Evolutionary conservation across 2,888 invertebrate species (phyloP), one percentile per base, ranked within the genome.

Genomic region (Brenthis daphne): DNA sequence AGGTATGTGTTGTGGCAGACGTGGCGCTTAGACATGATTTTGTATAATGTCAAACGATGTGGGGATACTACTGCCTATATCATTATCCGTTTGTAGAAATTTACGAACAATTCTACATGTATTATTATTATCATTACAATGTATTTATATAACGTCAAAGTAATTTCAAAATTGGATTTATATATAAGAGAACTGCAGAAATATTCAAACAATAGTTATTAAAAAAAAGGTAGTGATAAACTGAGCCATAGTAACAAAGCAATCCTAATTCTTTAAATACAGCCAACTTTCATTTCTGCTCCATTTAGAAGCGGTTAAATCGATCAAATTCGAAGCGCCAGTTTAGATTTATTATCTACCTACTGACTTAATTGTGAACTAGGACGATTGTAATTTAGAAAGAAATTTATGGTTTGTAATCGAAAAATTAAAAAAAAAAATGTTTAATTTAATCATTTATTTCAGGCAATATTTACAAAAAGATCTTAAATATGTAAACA

Each of bases 201-300:
- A n/a, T 61, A 16, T 14, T 24, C 33, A 8, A 37, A 33, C 37
- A 51, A 12, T 51, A 33, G 37, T 29, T 11, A 16, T 12, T 4
- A 29, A 5, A 29, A 33, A 53, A 29, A 11, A 61, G 8, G 16
- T 11, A 29, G 24, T 61, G 11, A 60, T 33, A 29, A 29, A 29
- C 29, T 29, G 29, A 29, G 29, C 29, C 3, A 29, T 29, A 29
- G 29, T 29, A 61, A 67, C 61, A 67, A 61, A 53, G 55, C 24
- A 37, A 61, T 37, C 29, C 58, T 61, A 67, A 67, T 55, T 67
- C 6, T 58, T 60, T 60, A 55, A 58, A 64, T 54, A 67, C 58
- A 54, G 57, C 65, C 61, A 29, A 71, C 70, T 71, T 71, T 71
- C 70, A 71, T 71, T 71, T 71, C 63, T 71, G 70, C 68, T 71